Evolutionary conservation across 2,888 invertebrate genomes (phyloP), one percentile per base, ranked within the genome.

Genomic region (Nowickia ferox): DNA sequence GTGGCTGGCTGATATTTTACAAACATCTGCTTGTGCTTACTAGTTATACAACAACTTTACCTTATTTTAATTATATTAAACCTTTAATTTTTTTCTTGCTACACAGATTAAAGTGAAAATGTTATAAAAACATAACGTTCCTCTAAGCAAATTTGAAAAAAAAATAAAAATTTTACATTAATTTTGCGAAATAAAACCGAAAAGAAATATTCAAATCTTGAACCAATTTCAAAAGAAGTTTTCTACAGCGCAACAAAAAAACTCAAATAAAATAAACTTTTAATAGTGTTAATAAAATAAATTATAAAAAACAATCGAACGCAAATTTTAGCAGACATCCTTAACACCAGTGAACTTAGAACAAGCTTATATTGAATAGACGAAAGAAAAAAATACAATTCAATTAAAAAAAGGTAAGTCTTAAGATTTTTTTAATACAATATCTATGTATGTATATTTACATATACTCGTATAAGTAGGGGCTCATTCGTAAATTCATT

Each of bases 1-100:
- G 13, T 48, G 38, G 17, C 42, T 13, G 19, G n/a, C 55, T 51
- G 40, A 53, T 17, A 15, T 42, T 51, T 44, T 0, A 42, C 40
- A 17, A 68, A 81, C 76, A 79, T 79, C 66, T 81, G 84, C 44
- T 69, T 44, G 9, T 51, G 48, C 40, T 69, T 48, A 81, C 30
- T 30, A 30, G 6, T 6, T 30, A 80, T 76, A 66, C 66, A 80
- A 66, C 44, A 51, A 9, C 38, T 22, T 51, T 48, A 30, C 0
- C 6, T 30, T 30, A 30, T 6, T 63, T 42, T 65, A 19, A 42
- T 48, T n/a, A 42, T 46, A 19, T 42, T 53, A 48, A 68, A 51
- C 0, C 10, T 63, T 55, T 46, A 11, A 30, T 51, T 76, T 66
- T 68, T 51, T 42, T n/a, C n/a, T 17, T 38, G 11, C 19, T 13